Evolutionary conservation across 35 echinoderm and acorn worm genomes (phyloP), one percentile per base, ranked within the genome.

Genomic region (Apostichopus californicus): DNA sequence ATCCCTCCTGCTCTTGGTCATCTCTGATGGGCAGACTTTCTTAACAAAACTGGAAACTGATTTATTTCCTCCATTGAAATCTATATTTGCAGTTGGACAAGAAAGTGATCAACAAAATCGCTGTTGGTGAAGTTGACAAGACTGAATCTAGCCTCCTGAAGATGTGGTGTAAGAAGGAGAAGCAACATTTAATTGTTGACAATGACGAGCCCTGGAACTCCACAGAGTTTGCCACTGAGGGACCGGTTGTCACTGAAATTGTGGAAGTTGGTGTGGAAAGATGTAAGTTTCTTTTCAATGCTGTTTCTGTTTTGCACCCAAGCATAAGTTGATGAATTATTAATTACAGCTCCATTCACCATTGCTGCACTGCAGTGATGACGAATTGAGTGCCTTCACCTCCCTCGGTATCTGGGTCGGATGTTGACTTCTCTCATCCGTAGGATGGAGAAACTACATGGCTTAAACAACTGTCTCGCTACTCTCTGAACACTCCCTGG

Each of bases 91-190:
- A 95, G 94, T 78, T 95, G 71, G 94, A 95, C 88, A 95, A 93
- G 72, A 95, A 90, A 26, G 91, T 90, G 14, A 95, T 95, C 61
- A 91, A 78, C 18, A 81, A 95, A 77, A 90, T 95, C 61, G 94
- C 94, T n/a, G 78, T 87, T 5, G 86, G 86, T 26, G 73, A 21
- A 34, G 60, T 72, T 24, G 88, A 93, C 8, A 87, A 71, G 54
- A 34, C 71, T 13, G 92, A 93, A 3, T 65, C 58, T 14, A 55
- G 86, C 55, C 73, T 95, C 59, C 56, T 95, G 25, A 93, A 93
- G 73, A 60, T 60, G 1, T 93, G 87, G 56, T 90, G 80, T 78
- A 72, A 68, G 21, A 87, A 79, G 61, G 81, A 63, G 20, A 77
- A 56, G 46, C 55, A 28, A 80, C 86, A 56, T 59, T 53, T 9